These are phyloP conservation scores for Saturnia japonica DNA, from an alignment of 2,888 invertebrate species.

Conservation along the genomic window DNA sequence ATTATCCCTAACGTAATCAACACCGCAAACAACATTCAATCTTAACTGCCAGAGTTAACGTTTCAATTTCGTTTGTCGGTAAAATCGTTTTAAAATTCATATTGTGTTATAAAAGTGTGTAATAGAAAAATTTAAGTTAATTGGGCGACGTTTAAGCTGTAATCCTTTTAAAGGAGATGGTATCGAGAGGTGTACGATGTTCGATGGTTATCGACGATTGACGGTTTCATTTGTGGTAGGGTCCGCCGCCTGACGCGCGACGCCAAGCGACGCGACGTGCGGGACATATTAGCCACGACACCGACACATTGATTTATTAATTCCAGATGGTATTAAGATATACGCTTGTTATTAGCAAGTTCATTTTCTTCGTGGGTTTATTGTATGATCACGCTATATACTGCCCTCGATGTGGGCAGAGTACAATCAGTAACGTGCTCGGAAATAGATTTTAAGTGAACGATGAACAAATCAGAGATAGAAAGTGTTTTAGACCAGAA, in stretches of 20 bases:
- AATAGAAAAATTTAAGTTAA: slow-evolving; percentile 17
- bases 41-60: not conserved
- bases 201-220: slow-evolving; percentile 32
- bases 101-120: not conserved
- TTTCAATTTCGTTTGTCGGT: not conserved
- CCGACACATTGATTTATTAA: slow-evolving; percentile 55
- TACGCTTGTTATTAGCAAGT: slow-evolving; percentile 23
- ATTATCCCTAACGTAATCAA: not conserved
- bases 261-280: slow-evolving; percentile 15
- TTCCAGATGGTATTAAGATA: slow-evolving; percentile 55
- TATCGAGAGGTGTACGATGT: slow-evolving; percentile 18
- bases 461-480: not conserved
- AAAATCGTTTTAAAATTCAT: not conserved
- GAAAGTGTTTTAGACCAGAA: no score
- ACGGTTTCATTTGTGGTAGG: slow-evolving; percentile 42
- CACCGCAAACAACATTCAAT: not conserved
- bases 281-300: slow-evolving; percentile 5
- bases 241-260: not conserved
- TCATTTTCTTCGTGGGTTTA: slow-evolving; percentile 5
- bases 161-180: slow-evolving; percentile 17
- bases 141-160: slow-evolving; percentile 17
- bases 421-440: not conserved
- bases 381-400: not conserved
- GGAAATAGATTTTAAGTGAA: not conserved
- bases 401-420: not conserved